phyloP scores from a whole-genome alignment of 2,797 vertebrate species.

The Zenarchopterus dispar region DNA sequence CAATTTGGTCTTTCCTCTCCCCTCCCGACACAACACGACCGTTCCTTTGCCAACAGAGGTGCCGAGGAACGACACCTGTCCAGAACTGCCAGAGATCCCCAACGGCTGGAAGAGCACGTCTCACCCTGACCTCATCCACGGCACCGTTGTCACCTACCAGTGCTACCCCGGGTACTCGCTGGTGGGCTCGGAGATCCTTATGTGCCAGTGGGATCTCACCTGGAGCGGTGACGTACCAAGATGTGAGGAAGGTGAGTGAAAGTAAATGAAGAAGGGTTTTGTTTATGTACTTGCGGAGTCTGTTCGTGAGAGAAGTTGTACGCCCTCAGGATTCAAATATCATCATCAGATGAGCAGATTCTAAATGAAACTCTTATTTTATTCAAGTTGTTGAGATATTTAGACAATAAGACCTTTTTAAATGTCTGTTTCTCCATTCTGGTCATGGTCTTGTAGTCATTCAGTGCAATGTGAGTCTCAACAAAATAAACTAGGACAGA shows the following conservation, averaged over 20 bases:
- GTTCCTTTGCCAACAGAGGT: conserved; percentile 85
- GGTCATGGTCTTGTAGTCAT: too few species aligned
- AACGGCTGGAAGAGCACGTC: conserved; percentile 97
- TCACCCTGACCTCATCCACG: conserved; percentile 93
- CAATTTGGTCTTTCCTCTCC: background rate
- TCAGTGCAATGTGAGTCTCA: too few species aligned
- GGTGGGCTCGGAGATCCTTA: conserved; percentile 90
- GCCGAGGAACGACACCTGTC: conserved; percentile 94
- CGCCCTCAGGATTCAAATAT: too few species aligned
- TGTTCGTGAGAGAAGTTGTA: too few species aligned
- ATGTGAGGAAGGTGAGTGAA: conserved; percentile 90
- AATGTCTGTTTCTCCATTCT: too few species aligned
- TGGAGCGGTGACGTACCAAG: conserved; percentile 94
- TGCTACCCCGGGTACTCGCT: conserved; percentile 94
- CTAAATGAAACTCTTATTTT: too few species aligned
- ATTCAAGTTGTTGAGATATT: too few species aligned
- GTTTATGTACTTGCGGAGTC: too few species aligned
- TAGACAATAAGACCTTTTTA: too few species aligned
- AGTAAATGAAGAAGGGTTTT: background rate
- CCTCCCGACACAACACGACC: conserved; percentile 2
- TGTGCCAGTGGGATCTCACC: conserved; percentile 98
- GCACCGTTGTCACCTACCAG: conserved; percentile 95
- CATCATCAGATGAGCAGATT: too few species aligned
- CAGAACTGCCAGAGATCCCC: conserved; percentile 92
- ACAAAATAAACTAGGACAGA: too few species aligned